phyloP scores from a whole-genome alignment of 2,113 vertebrate species.

The Diadophis punctatus region DNA sequence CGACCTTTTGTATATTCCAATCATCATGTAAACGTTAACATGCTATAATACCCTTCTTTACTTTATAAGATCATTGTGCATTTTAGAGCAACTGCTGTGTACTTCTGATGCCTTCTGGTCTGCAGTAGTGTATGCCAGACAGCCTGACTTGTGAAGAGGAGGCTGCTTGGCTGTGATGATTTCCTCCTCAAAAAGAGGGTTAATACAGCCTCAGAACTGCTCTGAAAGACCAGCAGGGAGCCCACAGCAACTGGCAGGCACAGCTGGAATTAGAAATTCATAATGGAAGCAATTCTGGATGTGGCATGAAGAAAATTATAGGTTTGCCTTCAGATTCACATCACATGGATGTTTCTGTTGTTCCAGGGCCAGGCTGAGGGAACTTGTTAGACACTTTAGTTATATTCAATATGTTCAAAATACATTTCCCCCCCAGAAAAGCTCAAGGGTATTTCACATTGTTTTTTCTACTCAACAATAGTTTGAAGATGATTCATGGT shows the following conservation, averaged over 20 bases:
- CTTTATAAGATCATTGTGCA: conserved; percentile 42
- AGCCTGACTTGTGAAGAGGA: conserved; percentile 20
- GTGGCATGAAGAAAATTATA: not conserved
- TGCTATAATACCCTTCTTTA: conserved; percentile 57
- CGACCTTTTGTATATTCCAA: conserved; percentile 50
- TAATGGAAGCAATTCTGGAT: not conserved
- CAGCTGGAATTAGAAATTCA: not conserved
- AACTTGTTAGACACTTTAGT: not conserved
- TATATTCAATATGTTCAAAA: not conserved
- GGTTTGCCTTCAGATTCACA: not conserved
- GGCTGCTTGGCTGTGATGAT: conserved; percentile 48
- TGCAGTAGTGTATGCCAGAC: conserved; percentile 29
- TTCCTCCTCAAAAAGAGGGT: not conserved
- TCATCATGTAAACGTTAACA: conserved; percentile 47
- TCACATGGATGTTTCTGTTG: not conserved
- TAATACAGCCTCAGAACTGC: not conserved
- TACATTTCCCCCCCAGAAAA: not conserved
- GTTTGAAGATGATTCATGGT: not conserved
- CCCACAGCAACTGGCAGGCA: not conserved
- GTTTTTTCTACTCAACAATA: not conserved
- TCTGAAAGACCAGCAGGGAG: not conserved
- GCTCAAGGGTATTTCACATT: not conserved
- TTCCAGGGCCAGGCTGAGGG: not conserved
- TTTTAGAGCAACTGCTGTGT: conserved; percentile 39
- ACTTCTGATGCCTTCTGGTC: conserved; percentile 44